A percentile compares a stretch with the other conserved stretches of the same genome.
Conservation (phyloP, 2,888 invertebrate genomes). For the Drosophila lutescens region DNA sequence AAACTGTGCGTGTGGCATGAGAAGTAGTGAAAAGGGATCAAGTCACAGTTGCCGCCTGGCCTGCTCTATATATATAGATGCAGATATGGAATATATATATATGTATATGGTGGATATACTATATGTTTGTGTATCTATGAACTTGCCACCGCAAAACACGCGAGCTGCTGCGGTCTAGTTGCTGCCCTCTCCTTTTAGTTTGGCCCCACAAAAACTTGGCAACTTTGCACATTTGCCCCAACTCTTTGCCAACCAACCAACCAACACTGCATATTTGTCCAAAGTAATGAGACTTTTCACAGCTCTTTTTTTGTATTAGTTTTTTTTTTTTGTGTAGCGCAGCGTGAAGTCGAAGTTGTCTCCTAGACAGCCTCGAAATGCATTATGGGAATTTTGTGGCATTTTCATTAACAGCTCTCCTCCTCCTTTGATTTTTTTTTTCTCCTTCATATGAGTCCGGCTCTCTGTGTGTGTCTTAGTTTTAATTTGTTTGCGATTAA, state of each 20-base stretch:
- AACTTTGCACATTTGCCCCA: constrained; percentile 70
- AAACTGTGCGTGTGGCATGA: constrained; percentile 74
- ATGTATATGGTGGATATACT: constrained; percentile 25
- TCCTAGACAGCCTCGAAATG: constrained; percentile 60
- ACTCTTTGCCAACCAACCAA: constrained; percentile 12
- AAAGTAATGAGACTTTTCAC: constrained; percentile 81
- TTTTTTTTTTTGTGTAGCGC: constrained; percentile 43
- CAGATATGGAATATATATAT: constrained; percentile 36
- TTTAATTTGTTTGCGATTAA: constrained; percentile 78
- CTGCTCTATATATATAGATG: constrained; percentile 40
- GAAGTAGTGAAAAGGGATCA: constrained; percentile 74
- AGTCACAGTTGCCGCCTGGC: constrained; percentile 60
- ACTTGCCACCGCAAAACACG: constrained; percentile 77
- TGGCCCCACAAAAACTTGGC: constrained; percentile 57
- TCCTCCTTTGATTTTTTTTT: neutral
- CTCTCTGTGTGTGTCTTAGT: constrained; percentile 43
- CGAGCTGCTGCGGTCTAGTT: constrained; percentile 46
- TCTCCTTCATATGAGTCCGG: constrained; percentile 9
- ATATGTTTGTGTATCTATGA: constrained; percentile 41
- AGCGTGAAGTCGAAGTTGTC: constrained; percentile 67
- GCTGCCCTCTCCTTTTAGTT: constrained; percentile 38
- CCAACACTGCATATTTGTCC: constrained; percentile 74
- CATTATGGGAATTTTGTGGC: constrained; percentile 81
- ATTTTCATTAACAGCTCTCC: constrained; percentile 77
- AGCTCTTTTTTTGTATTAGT: constrained; percentile 62